Percentiles rank a stretch among this genome's conserved stretches.
phyloP scores from a whole-genome alignment of 64 coral and sea anemone species.

The Acropora tenuis region DNA sequence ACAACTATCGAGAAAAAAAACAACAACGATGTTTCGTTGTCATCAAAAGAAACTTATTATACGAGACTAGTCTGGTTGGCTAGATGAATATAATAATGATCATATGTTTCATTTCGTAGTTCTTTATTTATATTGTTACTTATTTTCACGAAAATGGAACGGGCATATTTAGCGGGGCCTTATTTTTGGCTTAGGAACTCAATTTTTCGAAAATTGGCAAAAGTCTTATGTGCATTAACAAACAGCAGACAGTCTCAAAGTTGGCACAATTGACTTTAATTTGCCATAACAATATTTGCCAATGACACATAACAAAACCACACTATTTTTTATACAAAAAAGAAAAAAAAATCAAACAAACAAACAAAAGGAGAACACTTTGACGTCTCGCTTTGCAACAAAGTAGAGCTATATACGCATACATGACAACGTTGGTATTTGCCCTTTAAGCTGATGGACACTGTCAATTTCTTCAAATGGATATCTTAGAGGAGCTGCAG shows the following conservation, averaged over 20 bases:
- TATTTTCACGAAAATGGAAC: neutral
- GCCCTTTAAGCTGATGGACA: constrained; percentile 35
- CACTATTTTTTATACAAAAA: too few relatives aligned
- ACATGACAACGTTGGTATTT: constrained; percentile 33
- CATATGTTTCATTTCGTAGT: too few relatives aligned
- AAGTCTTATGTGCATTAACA: neutral
- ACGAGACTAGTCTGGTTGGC: too few relatives aligned
- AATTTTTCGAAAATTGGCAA: neutral
- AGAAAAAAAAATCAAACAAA: neutral
- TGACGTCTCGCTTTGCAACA: constrained; percentile 55
- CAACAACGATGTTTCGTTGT: too few relatives aligned
- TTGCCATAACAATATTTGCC: neutral
- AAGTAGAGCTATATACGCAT: constrained; percentile 34
- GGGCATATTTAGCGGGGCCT: too few relatives aligned
- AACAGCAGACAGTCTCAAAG: neutral
- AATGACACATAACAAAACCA: neutral
- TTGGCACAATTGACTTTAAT: neutral
- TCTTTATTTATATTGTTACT: constrained; percentile 13
- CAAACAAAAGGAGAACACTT: constrained; percentile 53
- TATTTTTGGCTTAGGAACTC: neutral
- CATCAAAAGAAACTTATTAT: too few relatives aligned
- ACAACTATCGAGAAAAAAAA: too few relatives aligned
- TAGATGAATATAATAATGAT: too few relatives aligned
- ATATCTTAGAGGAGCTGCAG: neutral
- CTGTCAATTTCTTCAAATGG: constrained; percentile 11